Evolutionary conservation across 1,140 invertebrate genomes (phyloP).

Genomic region (Glossosoma conforme): DNA sequence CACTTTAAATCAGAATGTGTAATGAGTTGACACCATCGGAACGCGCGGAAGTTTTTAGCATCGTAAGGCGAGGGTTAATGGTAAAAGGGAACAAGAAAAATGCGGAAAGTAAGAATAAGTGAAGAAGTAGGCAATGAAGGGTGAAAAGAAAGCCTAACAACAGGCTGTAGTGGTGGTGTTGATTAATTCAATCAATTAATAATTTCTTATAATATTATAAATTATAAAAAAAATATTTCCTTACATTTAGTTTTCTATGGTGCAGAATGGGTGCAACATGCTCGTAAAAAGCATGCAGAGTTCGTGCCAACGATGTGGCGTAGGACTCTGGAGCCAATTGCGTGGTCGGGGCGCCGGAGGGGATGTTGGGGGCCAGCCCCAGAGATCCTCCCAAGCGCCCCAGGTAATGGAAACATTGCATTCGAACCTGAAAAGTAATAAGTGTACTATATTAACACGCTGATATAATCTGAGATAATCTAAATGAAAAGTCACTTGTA

Average conservation of each 20-base stretch:
- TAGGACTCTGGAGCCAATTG: conserved; percentile 21
- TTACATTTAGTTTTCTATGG: conserved; percentile 73
- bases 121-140: no score
- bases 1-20: no score
- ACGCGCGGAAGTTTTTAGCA: no score
- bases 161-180: no score
- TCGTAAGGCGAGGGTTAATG: no score
- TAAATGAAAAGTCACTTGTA: no score
- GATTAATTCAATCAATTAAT: no score
- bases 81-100: no score
- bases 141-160: no score
- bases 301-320: conserved; percentile 36
- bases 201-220: neutral
- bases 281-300: conserved; percentile 43
- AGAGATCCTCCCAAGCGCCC: conserved; percentile 36
- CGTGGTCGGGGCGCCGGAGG: conserved; percentile 8
- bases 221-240: conserved; percentile 22
- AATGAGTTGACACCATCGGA: no score
- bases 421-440: conserved; percentile 57
- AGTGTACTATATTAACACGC: neutral
- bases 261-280: conserved; percentile 38
- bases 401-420: conserved; percentile 93
- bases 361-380: conserved; percentile 9
- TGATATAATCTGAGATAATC: no score
- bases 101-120: no score